These are phyloP conservation scores for Crypturellus undulatus DNA, from an alignment of 2,113 vertebrate genomes.

Conservation along the genomic window DNA sequence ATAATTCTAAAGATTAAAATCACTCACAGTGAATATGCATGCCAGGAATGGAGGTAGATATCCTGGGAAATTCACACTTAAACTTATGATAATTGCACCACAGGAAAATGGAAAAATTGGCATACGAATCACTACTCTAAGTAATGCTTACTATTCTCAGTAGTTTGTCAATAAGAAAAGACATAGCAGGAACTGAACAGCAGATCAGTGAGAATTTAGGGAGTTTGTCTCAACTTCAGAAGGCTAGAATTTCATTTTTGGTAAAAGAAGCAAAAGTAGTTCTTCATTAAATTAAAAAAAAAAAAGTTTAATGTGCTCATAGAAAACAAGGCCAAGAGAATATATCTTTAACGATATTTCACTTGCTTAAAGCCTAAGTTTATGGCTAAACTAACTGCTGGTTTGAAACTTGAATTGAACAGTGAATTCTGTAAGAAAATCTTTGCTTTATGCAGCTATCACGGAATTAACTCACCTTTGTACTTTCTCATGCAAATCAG, in stretches of 20 bases:
- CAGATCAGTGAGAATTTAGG: neutral
- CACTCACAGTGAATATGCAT: neutral
- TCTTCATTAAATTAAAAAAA: neutral
- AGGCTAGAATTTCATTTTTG: neutral
- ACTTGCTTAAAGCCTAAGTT: neutral
- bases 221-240: neutral
- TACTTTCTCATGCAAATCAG: neutral
- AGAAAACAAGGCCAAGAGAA: neutral
- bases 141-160: no score
- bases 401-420: neutral
- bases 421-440: neutral
- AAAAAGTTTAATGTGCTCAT: neutral
- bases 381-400: neutral
- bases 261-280: neutral
- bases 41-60: rapidly evolving
- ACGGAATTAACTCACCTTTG: neutral
- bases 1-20: neutral
- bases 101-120: neutral
- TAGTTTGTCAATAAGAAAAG: neutral
- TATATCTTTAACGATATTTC: neutral
- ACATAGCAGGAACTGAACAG: neutral
- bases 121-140: neutral
- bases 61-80: neutral
- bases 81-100: neutral
- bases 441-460: neutral